Conservation (phyloP, 2,888 invertebrate species). For the Cryptus viduatorius region DNA sequence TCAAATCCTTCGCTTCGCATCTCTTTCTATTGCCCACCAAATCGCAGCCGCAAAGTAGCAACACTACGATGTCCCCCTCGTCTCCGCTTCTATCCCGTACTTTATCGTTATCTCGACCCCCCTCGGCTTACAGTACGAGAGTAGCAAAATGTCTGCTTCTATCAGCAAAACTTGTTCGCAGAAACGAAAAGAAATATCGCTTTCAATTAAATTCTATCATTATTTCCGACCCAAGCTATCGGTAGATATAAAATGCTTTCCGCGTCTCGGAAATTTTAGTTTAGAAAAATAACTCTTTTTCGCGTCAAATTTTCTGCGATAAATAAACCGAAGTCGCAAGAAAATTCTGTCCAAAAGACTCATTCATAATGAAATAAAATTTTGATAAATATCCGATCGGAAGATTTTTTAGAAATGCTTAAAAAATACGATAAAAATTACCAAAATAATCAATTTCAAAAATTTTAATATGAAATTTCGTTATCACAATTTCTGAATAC, state of each 20-base stretch:
- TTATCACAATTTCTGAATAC: not conserved
- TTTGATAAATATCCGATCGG: no score
- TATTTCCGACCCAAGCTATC: not conserved
- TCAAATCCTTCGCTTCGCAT: conserved; percentile 59
- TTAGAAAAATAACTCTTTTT: no score
- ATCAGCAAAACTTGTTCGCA: conserved; percentile 27
- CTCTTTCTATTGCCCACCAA: conserved; percentile 51
- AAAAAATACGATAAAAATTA: not conserved
- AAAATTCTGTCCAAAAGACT: no score
- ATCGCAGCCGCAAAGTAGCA: conserved; percentile 50
- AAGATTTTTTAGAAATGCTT: no score
- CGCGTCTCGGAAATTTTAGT: no score
- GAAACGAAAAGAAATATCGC: not conserved
- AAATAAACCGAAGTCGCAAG: no score
- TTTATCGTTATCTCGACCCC: conserved; percentile 58
- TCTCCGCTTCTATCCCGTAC: conserved; percentile 32
- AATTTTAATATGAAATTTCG: not conserved
- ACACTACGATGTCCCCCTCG: conserved; percentile 3
- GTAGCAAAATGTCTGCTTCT: conserved; percentile 73
- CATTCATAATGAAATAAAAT: no score
- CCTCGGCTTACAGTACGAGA: conserved; percentile 34
- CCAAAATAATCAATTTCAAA: not conserved
- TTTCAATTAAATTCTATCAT: not conserved
- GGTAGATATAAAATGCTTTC: not conserved
- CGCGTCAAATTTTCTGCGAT: no score